phyloP scores from a whole-genome alignment of 2,888 invertebrate species.

The Cyclophora albipunctata region DNA sequence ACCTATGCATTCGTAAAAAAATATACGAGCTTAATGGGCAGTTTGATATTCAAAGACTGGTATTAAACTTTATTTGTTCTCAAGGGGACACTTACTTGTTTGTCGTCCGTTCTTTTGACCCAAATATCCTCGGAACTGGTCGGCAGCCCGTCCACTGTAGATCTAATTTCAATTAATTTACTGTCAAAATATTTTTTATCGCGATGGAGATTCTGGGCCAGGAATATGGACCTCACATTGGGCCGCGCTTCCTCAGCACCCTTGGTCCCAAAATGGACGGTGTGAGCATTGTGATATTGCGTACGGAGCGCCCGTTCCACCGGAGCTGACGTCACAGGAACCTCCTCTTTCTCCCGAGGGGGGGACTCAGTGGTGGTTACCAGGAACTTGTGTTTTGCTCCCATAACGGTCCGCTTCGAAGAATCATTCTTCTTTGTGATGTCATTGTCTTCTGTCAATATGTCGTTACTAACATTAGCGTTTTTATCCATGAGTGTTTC shows the following conservation, averaged over 20 bases:
- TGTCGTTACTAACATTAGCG: conserved; percentile 17
- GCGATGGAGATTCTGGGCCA: conserved; percentile 76
- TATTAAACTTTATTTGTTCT: too few relatives aligned
- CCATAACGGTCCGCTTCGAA: conserved; percentile 55
- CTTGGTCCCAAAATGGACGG: conserved; percentile 80
- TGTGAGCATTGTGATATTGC: conserved; percentile 76
- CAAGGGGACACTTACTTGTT: conserved; percentile 65
- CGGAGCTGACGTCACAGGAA: conserved; percentile 45
- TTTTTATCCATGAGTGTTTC: conserved; percentile 24
- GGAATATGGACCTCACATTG: conserved; percentile 78
- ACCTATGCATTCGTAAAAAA: too few relatives aligned
- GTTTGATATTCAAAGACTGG: too few relatives aligned
- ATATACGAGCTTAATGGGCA: too few relatives aligned
- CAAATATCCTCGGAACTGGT: conserved; percentile 81
- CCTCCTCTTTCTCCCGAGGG: conserved; percentile 25
- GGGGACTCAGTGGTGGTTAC: conserved; percentile 52
- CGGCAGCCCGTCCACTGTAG: conserved; percentile 79
- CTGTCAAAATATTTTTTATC: conserved; percentile 89
- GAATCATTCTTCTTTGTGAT: conserved; percentile 46
- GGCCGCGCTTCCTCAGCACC: conserved; percentile 74
- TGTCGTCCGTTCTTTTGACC: conserved; percentile 77
- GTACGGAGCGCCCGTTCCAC: conserved; percentile 65
- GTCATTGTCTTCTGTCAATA: conserved; percentile 6
- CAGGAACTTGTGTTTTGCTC: conserved; percentile 59
- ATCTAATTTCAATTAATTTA: conserved; percentile 87